Base-by-base conservation (phyloP, 2,888 invertebrate species). In the Fragum whitleyi region DNA sequence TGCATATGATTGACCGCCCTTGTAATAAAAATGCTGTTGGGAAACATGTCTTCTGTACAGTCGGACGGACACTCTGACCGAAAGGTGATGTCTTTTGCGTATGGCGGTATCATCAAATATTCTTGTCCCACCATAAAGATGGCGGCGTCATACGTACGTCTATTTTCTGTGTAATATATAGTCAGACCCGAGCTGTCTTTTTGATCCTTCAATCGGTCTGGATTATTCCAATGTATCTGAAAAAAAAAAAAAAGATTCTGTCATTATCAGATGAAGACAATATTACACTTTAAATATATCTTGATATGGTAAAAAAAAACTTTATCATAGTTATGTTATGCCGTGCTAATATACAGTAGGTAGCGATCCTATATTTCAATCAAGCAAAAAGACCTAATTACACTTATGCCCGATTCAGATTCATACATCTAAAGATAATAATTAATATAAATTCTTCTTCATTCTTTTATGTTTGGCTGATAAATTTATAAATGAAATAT, bases 1-100 rank as follows among this genome's bases (percentile, higher is more conserved):
- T 91, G 91, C 91, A 91, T 91, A 74, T 91, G 91, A 77, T 91
- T 91, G 71, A 89, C 88, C 26, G 90, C 90, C 14, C 90, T 73
- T 1, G 90, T 90, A 61, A 91, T 86, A 72, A 83, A 88, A 36
- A 91, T 86, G 23, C 83, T 79, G 29, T 82, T 71, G 16, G 80
- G 71, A 67, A 90, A 89, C 90, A 91, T 90, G 59, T 83, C 86
- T 14, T 68, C 39, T 28, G 89, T 89, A 51, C 91, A 91, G 29
- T 86, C 84, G 16, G 77, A 69, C 0, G 90, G 87, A 74, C 90
- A 90, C 0, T 71, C 69, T 7, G 90, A 83, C 3, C 81, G 69
- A 65, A 87, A 87, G 5, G 28, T 59, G 19, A 83, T 72, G 21
- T 75, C 71, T 14, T 59, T 51, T 14, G 73, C 51, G 11, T 75